These are phyloP conservation scores for Dioctria rufipes DNA, from an alignment of 2,888 invertebrate genomes.

Conservation along the genomic window DNA sequence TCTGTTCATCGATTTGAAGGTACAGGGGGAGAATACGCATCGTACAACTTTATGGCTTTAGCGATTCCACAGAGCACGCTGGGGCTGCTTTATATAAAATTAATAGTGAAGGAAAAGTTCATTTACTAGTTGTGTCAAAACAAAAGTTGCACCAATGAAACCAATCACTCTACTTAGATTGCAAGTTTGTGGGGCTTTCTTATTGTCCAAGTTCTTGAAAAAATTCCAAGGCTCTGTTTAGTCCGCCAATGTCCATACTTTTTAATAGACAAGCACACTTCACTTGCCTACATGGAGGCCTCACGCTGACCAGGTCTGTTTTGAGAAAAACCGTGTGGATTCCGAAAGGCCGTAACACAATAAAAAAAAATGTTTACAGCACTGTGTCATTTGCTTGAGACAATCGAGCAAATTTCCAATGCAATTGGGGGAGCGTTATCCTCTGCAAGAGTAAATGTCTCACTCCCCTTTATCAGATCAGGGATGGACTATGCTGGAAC, in stretches of 20 bases:
- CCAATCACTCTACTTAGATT: conserved; percentile 6
- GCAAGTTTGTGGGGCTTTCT: neutral
- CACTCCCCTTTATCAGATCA: no score
- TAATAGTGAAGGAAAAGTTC: neutral
- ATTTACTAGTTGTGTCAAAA: neutral
- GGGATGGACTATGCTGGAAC: no score
- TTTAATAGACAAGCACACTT: no score
- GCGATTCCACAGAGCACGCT: neutral
- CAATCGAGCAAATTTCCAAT: no score
- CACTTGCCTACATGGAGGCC: no score
- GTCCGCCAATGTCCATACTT: neutral
- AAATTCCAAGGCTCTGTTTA: neutral
- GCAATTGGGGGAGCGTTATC: no score
- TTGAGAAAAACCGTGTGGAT: no score
- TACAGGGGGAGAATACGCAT: neutral
- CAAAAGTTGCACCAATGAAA: neutral
- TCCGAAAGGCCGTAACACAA: no score
- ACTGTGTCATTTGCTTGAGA: no score
- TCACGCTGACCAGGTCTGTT: no score
- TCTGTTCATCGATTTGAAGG: conserved; percentile 12
- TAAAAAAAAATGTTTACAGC: no score
- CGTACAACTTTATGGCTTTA: neutral
- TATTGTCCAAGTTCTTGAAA: neutral
- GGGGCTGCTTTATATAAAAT: neutral
- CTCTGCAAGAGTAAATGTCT: no score